Percentiles rank a stretch among this genome's conserved stretches.
These are phyloP conservation scores for Campylomormyrus numenius DNA, from an alignment of 2,113 vertebrate species.

Conservation along the genomic window DNA sequence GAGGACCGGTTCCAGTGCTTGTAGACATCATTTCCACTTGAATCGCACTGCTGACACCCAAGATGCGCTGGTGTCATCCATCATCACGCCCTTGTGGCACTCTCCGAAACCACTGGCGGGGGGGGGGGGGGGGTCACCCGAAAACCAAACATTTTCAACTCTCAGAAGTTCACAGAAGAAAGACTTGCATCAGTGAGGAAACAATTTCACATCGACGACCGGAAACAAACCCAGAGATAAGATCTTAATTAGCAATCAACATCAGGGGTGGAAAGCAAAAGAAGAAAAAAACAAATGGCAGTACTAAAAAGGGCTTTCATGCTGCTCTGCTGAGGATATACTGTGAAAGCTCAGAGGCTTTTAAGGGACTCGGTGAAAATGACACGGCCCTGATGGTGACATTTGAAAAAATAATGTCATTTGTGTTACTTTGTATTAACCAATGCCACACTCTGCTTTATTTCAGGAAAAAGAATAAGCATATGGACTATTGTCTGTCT, in stretches of 20 bases:
- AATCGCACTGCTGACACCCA: not conserved
- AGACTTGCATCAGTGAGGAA: not conserved
- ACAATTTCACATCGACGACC: not conserved
- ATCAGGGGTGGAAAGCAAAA: not conserved
- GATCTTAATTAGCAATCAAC: not conserved
- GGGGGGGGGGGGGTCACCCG: not conserved
- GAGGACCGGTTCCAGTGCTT: not conserved
- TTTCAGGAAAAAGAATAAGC: not conserved
- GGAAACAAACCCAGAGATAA: not conserved
- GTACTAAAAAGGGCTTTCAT: not conserved
- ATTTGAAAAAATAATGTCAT: not conserved
- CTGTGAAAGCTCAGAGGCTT: not conserved
- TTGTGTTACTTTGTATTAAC: not conserved
- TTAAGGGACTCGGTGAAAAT: not conserved
- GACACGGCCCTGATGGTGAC: not conserved
- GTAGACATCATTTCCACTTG: constrained; percentile 1
- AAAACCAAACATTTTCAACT: not conserved
- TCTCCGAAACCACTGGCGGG: not conserved
- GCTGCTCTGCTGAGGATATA: not conserved
- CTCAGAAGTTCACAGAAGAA: not conserved
- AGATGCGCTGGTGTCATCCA: not conserved
- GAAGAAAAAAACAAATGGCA: not conserved
- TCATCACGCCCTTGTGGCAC: not conserved
- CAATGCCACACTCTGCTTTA: not conserved
- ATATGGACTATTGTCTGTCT: not conserved